Evolutionary conservation across 1,140 invertebrate genomes (phyloP).

Genomic region (Caligus rogercresseyi): DNA sequence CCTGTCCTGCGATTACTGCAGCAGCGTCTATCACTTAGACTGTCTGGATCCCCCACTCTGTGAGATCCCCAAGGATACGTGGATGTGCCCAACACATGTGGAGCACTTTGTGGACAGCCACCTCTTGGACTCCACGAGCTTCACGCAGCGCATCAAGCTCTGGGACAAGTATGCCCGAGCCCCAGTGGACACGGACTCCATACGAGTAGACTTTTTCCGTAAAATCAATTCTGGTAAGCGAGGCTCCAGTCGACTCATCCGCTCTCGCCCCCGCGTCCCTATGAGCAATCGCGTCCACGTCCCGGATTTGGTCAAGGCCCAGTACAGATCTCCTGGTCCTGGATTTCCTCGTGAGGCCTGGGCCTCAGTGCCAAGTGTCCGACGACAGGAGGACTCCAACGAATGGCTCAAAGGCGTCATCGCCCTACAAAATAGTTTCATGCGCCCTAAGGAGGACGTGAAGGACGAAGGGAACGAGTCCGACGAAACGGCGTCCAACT

Average conservation of each 20-base stretch:
- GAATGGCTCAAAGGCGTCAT: slow-evolving; percentile 9
- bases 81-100: slow-evolving; percentile 94
- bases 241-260: not conserved
- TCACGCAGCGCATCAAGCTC: slow-evolving; percentile 59
- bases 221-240: slow-evolving; percentile 29
- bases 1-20: slow-evolving; percentile 82
- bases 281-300: slow-evolving; percentile 22
- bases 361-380: not conserved
- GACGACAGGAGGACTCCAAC: not conserved
- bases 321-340: slow-evolving; percentile 18
- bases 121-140: slow-evolving; percentile 52
- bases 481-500: slow-evolving; percentile 15
- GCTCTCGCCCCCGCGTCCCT: not conserved
- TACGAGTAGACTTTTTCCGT: slow-evolving; percentile 65
- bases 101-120: slow-evolving; percentile 69
- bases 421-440: not conserved
- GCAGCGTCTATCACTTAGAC: slow-evolving; percentile 71
- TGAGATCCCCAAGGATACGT: slow-evolving; percentile 47
- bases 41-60: slow-evolving; percentile 81
- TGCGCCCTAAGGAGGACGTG: not conserved
- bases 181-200: slow-evolving; percentile 58
- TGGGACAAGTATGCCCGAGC: slow-evolving; percentile 59
- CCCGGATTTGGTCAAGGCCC: not conserved
- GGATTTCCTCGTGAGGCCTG: not conserved
- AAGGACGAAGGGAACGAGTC: not conserved